Evolutionary conservation across 2,888 invertebrate species (phyloP).

Genomic region (Epirrita christyi): DNA sequence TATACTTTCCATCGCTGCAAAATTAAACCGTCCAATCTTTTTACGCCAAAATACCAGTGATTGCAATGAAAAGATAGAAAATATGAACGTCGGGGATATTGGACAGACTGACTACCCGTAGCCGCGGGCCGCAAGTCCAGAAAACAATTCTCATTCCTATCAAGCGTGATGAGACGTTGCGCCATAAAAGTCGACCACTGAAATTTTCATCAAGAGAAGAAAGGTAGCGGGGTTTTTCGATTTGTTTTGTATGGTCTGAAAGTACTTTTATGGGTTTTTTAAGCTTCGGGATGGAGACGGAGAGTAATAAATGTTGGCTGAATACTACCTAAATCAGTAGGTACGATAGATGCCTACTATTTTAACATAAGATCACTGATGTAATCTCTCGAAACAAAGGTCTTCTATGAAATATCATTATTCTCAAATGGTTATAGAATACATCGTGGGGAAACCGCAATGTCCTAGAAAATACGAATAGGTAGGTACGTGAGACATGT

Average conservation of each 20-base stretch:
- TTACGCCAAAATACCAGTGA: constrained; percentile 20
- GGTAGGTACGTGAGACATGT: no score
- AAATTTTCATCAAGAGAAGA: constrained; percentile 39
- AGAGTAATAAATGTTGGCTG: not conserved
- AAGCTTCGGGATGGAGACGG: not conserved
- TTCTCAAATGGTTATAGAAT: no score
- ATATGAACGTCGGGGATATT: constrained; percentile 31
- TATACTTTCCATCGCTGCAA: not conserved
- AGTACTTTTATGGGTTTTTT: constrained; percentile 13
- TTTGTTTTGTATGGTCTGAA: constrained; percentile 31
- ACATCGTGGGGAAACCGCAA: no score
- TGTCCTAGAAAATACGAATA: no score
- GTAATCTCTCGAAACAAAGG: no score
- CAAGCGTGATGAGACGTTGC: constrained; percentile 41
- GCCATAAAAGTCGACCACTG: constrained; percentile 46
- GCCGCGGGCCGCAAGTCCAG: constrained; percentile 34
- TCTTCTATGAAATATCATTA: no score
- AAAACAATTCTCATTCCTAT: constrained; percentile 41
- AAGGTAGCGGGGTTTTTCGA: constrained; percentile 38
- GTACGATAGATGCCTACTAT: not conserved
- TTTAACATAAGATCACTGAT: no score
- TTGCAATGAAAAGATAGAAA: constrained; percentile 29
- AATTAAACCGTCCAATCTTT: constrained; percentile 22
- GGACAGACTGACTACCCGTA: constrained; percentile 30
- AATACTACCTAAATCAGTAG: not conserved